Evolutionary conservation across 1,140 invertebrate species (phyloP), one percentile per base, ranked within the genome.

Genomic region (Drosophila setifemur): DNA sequence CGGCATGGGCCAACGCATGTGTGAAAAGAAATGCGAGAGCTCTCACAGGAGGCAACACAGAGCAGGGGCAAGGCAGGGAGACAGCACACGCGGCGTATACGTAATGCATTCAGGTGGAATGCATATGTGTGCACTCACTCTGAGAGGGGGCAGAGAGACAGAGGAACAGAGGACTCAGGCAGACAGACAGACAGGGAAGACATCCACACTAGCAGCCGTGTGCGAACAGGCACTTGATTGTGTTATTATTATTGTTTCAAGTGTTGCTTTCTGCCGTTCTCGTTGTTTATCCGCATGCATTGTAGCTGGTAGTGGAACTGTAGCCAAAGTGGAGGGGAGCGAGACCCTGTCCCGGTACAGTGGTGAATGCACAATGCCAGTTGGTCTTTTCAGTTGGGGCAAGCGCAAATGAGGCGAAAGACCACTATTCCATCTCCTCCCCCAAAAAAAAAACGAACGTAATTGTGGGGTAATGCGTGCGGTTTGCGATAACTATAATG

Each of bases 171-270:
- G 19, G 33, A 5, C 3, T 1, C 4, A 52, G 8, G 16, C 11
- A 25, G 6, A 47, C 18, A 53, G 16, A n/a, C 12, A 44, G 26
- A 11, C n/a, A 8, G 2, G 1, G 47, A 43, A 35, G 42, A 55
- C 44, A 48, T 26, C 48, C 52, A 54, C 52, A 23, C 53, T 33
- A 26, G 53, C 18, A 33, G 28, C 21, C 71, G 71, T 81, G 77
- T 83, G 79, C 78, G 79, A 85, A 75, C 74, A 85, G 81, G 45
- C 79, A 85, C 79, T 85, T 85, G 79, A 85, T 85, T 85, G 79
- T 85, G 79, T 85, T 85, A 85, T 85, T 85, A 85, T 85, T 85
- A 85, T 85, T 85, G 79, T 85, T 85, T 85, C 74, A 86, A 85
- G 79, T 85, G 79, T 85, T 79, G 81, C 71, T 67, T 60, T 66